A percentile compares a stretch with the other conserved stretches of the same genome.
These are phyloP conservation scores for Helicoverpa assulta DNA, from an alignment of 2,888 invertebrate species.

Conservation along the genomic window DNA sequence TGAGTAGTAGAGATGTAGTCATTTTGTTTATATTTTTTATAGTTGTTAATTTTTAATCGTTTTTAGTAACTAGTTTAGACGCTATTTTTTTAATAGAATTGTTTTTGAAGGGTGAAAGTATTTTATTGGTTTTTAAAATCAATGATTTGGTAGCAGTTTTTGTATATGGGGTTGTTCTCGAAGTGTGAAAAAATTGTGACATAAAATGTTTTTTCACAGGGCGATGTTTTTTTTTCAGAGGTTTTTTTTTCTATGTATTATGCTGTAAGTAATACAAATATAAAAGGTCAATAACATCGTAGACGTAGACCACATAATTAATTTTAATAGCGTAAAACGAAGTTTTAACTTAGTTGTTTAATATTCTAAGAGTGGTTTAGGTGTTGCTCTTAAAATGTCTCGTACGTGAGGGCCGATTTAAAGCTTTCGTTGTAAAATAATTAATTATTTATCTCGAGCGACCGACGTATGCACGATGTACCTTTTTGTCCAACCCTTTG, in stretches of 20 bases:
- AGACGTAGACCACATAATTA: not conserved
- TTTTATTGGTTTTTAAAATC: not conserved
- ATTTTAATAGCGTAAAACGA: not conserved
- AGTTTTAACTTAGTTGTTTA: not conserved
- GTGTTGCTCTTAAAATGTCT: not conserved
- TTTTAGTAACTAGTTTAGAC: too few species aligned
- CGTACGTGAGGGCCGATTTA: not conserved
- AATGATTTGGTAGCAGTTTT: not conserved
- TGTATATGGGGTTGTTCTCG: conserved; percentile 12
- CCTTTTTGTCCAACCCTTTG: not conserved
- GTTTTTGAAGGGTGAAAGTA: conserved; percentile 9
- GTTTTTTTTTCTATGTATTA: not conserved
- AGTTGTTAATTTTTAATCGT: not conserved
- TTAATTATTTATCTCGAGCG: not conserved
- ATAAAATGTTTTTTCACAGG: not conserved
- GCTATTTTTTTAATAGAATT: not conserved
- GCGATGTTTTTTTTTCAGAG: too few species aligned
- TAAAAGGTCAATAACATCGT: not conserved
- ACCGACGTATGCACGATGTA: not conserved
- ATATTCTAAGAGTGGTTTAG: not conserved
- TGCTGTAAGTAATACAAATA: not conserved
- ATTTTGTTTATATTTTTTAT: not conserved
- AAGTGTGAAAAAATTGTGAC: not conserved
- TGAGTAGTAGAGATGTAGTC: conserved; percentile 72
- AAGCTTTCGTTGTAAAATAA: not conserved